These are phyloP conservation scores for Rallus crepitans DNA, from an alignment of 2,797 vertebrate species.

Conservation along the genomic window DNA sequence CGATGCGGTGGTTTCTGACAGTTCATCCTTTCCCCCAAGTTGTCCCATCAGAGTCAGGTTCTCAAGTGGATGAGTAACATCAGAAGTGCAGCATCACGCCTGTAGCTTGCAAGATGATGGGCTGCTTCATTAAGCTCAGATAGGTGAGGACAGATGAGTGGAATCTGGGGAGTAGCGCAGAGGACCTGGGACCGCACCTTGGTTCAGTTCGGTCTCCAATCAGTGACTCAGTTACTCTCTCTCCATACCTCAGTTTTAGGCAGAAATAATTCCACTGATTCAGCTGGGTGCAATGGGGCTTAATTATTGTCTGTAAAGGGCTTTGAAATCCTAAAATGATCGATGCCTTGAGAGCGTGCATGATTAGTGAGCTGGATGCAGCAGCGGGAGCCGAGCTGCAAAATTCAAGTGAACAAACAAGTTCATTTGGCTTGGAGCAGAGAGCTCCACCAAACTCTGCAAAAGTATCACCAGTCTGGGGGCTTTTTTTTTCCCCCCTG, in stretches of 20 bases:
- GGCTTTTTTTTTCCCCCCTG: not conserved
- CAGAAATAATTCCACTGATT: slow-evolving; percentile 22
- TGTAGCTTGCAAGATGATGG: not conserved
- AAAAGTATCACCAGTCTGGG: not conserved
- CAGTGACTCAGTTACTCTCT: not conserved
- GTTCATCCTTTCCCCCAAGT: not conserved
- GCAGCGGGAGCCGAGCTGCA: not conserved
- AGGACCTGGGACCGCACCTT: not conserved
- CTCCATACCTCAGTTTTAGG: not conserved
- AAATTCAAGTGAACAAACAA: not conserved
- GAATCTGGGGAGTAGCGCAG: not conserved
- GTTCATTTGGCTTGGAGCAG: not conserved
- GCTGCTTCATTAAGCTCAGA: not conserved
- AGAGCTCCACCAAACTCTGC: not conserved
- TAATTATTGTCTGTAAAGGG: not conserved
- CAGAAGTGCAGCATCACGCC: not conserved
- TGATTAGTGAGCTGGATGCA: not conserved
- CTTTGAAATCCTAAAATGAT: not conserved
- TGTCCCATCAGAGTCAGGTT: not conserved
- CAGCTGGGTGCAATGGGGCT: not conserved
- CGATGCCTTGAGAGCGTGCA: not conserved
- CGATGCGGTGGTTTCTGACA: rapidly evolving
- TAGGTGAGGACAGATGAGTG: rapidly evolving
- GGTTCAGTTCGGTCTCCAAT: not conserved
- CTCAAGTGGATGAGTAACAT: not conserved